Evolutionary conservation across 2,888 invertebrate species (phyloP), one percentile per base, ranked within the genome.

Genomic region (Glaucopsyche alexis): DNA sequence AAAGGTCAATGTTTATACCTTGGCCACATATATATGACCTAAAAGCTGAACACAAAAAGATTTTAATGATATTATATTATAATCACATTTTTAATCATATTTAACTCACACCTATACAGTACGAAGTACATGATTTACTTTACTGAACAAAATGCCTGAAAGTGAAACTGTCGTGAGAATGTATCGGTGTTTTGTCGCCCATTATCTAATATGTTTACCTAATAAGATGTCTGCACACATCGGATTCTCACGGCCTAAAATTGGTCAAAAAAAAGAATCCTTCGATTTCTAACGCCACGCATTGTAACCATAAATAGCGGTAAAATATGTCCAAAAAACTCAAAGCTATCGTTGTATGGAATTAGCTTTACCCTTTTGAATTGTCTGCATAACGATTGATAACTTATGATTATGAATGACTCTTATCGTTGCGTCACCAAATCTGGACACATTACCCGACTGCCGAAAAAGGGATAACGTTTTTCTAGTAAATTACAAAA

Each of bases 241-340:
- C 84, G 82, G 82, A 88, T 91, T 91, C 91, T 91, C 91, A 92
- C 91, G 91, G 84, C 86, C 90, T 85, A 78, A 84, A 81, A 80
- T 81, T 78, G 83, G 79, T 79, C 82, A 89, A 89, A 88, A 78
- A 78, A 87, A 84, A 82, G 81, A 84, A 86, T 87, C 84, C 85
- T 84, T 83, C 85, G 85, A 85, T 84, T 85, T 86, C 87, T 82
- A 86, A 89, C 87, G 89, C 88, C 87, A 87, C 87, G 88, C 88
- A 89, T 89, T 89, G 89, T 89, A 86, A 88, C 85, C 85, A 88
- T 88, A 90, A 89, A 89, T 87, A 88, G 83, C 85, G 84, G 86
- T 87, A 86, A 83, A 86, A 87, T 87, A 87, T 88, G 86, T 85
- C 81, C 77, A 79, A 82, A 84, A 82, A 85, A 84, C 80, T 80